A percentile compares a stretch with the other conserved stretches of the same genome.
Evolutionary conservation across 2,888 invertebrate genomes (phyloP).

Genomic region (Gastracanthus pulcherrimus): DNA sequence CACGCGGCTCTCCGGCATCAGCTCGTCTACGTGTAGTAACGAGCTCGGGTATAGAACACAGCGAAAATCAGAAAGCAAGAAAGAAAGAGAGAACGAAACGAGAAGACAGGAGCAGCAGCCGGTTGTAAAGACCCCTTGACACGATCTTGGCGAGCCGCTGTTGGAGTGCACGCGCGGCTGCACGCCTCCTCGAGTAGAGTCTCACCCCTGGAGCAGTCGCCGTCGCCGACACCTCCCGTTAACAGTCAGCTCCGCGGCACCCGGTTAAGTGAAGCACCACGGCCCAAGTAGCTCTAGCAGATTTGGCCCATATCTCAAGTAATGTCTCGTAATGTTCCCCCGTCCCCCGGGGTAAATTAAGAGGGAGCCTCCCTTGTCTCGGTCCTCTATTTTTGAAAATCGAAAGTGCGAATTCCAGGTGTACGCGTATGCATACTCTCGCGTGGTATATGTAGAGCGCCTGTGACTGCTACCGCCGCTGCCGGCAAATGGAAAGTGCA

Average conservation of each 20-base stretch:
- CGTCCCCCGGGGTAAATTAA: background rate
- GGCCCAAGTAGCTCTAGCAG: too few species aligned
- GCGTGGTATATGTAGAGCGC: too few species aligned
- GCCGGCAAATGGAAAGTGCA: too few species aligned
- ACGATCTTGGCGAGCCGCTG: too few species aligned
- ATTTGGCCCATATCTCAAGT: background rate
- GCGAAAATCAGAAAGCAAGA: background rate
- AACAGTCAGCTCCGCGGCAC: background rate
- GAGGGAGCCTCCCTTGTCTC: too few species aligned
- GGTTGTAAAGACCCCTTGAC: conserved; percentile 36
- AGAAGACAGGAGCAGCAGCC: background rate
- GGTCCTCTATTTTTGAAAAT: too few species aligned
- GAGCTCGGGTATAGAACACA: background rate
- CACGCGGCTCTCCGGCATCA: background rate
- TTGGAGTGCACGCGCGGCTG: background rate
- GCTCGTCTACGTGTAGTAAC: background rate
- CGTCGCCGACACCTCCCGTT: background rate
- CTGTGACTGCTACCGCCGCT: too few species aligned
- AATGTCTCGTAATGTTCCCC: conserved; percentile 12
- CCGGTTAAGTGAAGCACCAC: too few species aligned
- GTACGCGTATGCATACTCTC: too few species aligned
- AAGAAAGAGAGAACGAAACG: background rate
- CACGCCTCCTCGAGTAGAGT: too few species aligned
- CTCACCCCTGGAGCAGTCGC: background rate
- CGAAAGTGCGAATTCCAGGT: background rate